Evolutionary conservation across 2,113 vertebrate genomes (phyloP), one percentile per base, ranked within the genome.

Genomic region (Ophthalmolycus amberensis): DNA sequence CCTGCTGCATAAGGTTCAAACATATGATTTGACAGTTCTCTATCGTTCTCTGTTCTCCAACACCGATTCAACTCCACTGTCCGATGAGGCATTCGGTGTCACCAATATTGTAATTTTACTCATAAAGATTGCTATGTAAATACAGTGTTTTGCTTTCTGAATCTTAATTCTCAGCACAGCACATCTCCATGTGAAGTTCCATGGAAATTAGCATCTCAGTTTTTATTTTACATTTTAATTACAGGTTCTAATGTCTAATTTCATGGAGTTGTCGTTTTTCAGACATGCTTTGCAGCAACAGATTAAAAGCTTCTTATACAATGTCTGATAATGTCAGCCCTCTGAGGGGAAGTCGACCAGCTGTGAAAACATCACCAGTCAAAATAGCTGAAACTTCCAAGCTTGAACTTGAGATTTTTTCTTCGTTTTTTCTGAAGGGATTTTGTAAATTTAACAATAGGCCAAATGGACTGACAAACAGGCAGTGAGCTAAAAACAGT

Each of bases 141-240:
- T 78, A 46, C 64, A 82, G 54, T 46, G 65, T 75, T 88, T 68
- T 29, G 44, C 82, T 77, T 69, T 87, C 27, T 75, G 69, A 83
- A 67, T 89, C 66, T 80, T 78, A 54, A 87, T 89, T 89, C 68
- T 69, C 38, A 44, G 46, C 40, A 75, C 86, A 79, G 63, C 4
- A 16, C 34, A 52, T 83, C 82, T 77, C 66, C 59, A 42, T 80
- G 68, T 87, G 80, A 89, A 62, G n/a, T 83, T 88, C 50, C 75
- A 85, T 80, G 68, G 74, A 90, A 91, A 93, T 89, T 85, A 89
- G 86, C 75, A 54, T 66, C 87, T 84, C 81, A 34, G 86, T 85
- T 86, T 71, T 56, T 59, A 90, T 91, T 85, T 75, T 64, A 91
- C 92, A 90, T 90, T 89, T 75, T 92, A 94, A 94, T 93, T 86